phyloP scores from a whole-genome alignment of 2,113 vertebrate species.

The Hystrix brachyura region DNA sequence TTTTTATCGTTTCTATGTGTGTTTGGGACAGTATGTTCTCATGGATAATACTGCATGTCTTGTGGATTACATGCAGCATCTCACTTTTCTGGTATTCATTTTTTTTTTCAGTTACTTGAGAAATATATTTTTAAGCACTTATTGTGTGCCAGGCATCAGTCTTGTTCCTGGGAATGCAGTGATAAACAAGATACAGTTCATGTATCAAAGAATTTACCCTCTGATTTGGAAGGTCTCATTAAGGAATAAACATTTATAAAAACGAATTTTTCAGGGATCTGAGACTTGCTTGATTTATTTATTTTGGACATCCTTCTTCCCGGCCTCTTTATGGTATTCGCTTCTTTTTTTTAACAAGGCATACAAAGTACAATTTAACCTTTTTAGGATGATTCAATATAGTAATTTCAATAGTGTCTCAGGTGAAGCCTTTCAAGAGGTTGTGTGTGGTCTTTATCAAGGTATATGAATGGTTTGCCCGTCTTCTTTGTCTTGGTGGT shows the following conservation, averaged over 20 bases:
- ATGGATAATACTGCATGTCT: not conserved
- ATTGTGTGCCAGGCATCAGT: constrained; percentile 1
- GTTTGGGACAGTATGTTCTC: not conserved
- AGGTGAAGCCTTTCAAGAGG: not conserved
- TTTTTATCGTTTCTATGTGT: not conserved
- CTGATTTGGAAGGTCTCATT: not conserved
- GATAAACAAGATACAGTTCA: not conserved
- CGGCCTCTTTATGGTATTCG: not conserved
- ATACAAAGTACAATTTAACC: constrained; percentile 25
- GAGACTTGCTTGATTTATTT: constrained; percentile 10
- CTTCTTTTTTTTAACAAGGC: not conserved
- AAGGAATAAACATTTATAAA: constrained; percentile 9
- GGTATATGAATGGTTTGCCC: not conserved
- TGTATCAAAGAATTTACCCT: not conserved
- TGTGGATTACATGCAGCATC: not conserved
- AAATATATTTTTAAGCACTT: not conserved
- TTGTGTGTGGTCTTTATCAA: not conserved
- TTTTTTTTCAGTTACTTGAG: constrained; percentile 31
- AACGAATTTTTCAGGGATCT: not conserved
- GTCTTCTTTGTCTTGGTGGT: not conserved
- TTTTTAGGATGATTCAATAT: constrained; percentile 43
- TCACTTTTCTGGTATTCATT: constrained; percentile 34
- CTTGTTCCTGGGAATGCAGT: not conserved
- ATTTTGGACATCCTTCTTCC: not conserved
- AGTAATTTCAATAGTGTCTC: constrained; percentile 48